Evolutionary conservation across 2,113 vertebrate genomes (phyloP), one percentile per base, ranked within the genome.

Genomic region (Dunckerocampus dactyliophorus): DNA sequence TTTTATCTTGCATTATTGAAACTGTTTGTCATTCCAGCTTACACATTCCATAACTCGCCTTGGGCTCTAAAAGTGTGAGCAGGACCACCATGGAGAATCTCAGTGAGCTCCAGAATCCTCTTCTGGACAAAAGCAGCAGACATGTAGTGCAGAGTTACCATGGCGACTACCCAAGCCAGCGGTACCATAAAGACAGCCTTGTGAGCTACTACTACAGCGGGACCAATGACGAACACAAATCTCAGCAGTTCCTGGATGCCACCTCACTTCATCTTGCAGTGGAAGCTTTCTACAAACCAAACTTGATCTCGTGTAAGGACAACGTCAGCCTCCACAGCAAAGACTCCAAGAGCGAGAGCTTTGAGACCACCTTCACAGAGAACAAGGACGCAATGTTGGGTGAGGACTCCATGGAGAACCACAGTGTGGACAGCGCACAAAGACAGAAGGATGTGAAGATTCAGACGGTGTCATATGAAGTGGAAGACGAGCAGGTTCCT

Each of bases 201-300:
- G 92, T 94, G 10, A 92, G 91, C 83, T 95, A 92, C 81, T 92
- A 94, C 77, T 92, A 94, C 81, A 90, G 79, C 0, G 82, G 91
- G 13, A 74, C 89, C 51, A 73, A 89, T 17, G 84, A 79, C 4
- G 67, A 89, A 47, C 77, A 89, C 21, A 91, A 86, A 65, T 79
- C 93, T 61, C 93, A 93, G 67, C 94, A 96, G 83, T 91, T 93
- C 82, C 85, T 97, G 84, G 94, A 97, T 16, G 93, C 95, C 19
- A 94, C 93, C 0, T 95, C 94, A 50, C 88, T 97, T 71, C 94
- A 97, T 81, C 88, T 97, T 57, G 93, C 95, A 0, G 93, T 96
- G 72, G 94, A 95, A 82, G 92, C 94, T 49, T 92, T 95, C 83
- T 97, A 94, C 0, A 84, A 92, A 46, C 94, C 94, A 28, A 92